A percentile compares a stretch with the other conserved stretches of the same genome.
Conservation (phyloP, 2,797 vertebrate species). For the Gallirallus australis region DNA sequence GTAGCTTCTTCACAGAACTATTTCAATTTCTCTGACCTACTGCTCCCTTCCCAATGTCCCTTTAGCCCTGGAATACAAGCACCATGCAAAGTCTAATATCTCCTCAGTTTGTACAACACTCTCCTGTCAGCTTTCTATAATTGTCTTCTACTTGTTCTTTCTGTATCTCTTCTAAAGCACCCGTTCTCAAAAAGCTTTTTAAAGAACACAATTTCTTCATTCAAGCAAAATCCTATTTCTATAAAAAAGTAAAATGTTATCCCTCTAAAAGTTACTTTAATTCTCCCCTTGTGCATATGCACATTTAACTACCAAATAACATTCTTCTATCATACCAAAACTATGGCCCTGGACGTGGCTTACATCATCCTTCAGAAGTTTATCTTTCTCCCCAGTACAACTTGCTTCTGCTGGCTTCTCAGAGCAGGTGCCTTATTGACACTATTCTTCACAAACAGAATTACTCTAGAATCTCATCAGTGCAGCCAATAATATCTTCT, state of each 20-base stretch:
- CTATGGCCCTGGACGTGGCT: neutral
- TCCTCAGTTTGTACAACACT: neutral
- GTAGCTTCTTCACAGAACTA: neutral
- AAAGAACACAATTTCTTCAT: neutral
- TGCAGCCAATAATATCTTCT: neutral
- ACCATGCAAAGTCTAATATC: neutral
- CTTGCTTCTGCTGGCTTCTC: neutral
- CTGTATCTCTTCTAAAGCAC: neutral
- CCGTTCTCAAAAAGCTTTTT: neutral
- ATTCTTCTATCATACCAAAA: neutral
- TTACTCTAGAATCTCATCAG: neutral
- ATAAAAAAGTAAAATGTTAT: neutral
- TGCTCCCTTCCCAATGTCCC: neutral
- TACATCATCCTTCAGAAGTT: neutral
- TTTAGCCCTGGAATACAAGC: neutral
- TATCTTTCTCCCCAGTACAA: neutral
- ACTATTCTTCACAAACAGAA: neutral
- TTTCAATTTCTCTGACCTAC: neutral
- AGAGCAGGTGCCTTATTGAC: neutral
- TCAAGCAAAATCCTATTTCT: neutral
- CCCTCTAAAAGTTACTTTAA: neutral
- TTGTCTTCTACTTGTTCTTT: neutral
- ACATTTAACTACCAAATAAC: neutral
- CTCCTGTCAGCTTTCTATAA: neutral
- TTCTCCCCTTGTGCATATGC: neutral